Evolutionary conservation across 1,140 invertebrate genomes (phyloP).

Genomic region (Drosophila parvula): DNA sequence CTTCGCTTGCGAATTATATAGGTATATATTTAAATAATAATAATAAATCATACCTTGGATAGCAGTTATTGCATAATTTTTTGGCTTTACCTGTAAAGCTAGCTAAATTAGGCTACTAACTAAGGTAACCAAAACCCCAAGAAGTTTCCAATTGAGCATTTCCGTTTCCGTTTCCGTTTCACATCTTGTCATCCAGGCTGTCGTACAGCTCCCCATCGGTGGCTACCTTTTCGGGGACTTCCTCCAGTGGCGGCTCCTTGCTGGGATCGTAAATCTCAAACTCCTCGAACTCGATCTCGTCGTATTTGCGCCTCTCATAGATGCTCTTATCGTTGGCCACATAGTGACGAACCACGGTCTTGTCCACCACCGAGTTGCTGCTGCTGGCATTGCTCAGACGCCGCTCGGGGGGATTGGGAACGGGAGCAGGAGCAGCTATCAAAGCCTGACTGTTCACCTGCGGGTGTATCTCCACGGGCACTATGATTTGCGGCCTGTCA

Average conservation of each 20-base stretch:
- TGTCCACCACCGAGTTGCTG: constrained; percentile 67
- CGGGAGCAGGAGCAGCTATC: not conserved
- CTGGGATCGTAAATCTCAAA: constrained; percentile 87
- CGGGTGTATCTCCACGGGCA: constrained; percentile 72
- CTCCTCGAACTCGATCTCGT: constrained; percentile 93
- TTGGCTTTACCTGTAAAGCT: constrained; percentile 74
- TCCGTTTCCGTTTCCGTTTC: not conserved
- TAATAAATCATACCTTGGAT: constrained; percentile 64
- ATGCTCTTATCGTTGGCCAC: constrained; percentile 85
- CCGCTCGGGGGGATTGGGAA: constrained; percentile 39
- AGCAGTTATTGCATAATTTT: constrained; percentile 43
- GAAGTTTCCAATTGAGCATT: constrained; percentile 52
- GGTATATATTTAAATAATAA: constrained; percentile 30
- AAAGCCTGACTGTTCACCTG: constrained; percentile 23
- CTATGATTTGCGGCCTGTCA: constrained; percentile 67
- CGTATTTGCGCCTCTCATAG: constrained; percentile 86
- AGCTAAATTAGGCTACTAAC: constrained; percentile 46
- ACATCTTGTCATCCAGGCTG: constrained; percentile 78
- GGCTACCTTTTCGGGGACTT: constrained; percentile 14
- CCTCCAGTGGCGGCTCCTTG: constrained; percentile 55
- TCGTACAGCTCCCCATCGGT: constrained; percentile 74
- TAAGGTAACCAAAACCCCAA: constrained; percentile 47
- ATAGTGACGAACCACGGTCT: constrained; percentile 78
- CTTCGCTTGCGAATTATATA: constrained; percentile 13
- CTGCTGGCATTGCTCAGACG: constrained; percentile 69